These are phyloP conservation scores for Chaenocephalus aceratus DNA, from an alignment of 2,113 vertebrate species.

Conservation along the genomic window DNA sequence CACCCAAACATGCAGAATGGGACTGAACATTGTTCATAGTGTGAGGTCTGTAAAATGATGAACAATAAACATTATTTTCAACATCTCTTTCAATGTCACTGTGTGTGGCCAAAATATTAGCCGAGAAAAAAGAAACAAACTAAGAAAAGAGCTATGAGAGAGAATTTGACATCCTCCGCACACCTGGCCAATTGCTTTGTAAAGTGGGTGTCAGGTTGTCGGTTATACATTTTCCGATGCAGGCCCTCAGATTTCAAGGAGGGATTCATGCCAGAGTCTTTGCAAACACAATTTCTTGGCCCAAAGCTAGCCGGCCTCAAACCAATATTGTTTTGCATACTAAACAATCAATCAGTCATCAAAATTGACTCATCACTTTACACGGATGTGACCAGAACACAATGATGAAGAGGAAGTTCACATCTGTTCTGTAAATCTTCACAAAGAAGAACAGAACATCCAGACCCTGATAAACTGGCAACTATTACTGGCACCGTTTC, in stretches of 20 bases:
- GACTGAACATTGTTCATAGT: not conserved
- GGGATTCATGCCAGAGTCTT: not conserved
- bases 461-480: not conserved
- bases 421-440: conserved; percentile 1
- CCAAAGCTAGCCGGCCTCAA: not conserved
- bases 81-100: not conserved
- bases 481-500: not conserved
- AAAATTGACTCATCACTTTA: not conserved
- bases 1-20: not conserved
- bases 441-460: not conserved
- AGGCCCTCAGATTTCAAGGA: not conserved
- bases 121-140: not conserved
- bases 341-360: conserved; percentile 7
- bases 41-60: conserved; percentile 8
- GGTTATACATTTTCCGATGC: too few species aligned
- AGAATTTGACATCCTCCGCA: not conserved
- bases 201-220: not conserved
- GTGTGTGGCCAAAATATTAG: not conserved
- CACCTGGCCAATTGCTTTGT: not conserved
- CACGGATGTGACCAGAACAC: not conserved
- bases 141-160: not conserved
- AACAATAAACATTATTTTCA: not conserved
- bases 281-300: not conserved
- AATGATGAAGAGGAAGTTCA: not conserved
- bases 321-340: not conserved